Conservation (phyloP, 2,888 invertebrate species). For the Trachelus iudaicus region DNA sequence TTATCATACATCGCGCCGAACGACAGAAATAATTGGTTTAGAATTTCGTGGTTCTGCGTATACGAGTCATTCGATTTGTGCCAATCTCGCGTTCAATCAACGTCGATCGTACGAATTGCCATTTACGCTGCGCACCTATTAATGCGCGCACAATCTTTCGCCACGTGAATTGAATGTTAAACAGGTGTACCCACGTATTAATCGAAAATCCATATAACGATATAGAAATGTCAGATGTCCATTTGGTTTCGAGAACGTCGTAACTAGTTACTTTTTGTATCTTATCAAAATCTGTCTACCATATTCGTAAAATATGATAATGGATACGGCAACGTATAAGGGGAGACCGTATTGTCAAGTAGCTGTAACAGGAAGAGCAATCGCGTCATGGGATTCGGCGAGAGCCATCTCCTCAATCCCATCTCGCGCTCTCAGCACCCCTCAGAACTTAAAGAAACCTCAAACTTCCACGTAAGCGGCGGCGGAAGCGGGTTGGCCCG, state of each 20-base stretch:
- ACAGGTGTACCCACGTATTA: conserved; percentile 17
- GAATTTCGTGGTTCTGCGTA: not conserved
- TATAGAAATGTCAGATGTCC: not conserved
- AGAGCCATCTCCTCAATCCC: not conserved
- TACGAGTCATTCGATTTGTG: not conserved
- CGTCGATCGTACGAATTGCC: conserved; percentile 38
- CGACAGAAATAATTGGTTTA: not conserved
- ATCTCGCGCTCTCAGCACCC: not conserved
- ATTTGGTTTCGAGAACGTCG: not conserved
- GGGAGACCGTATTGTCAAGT: not conserved
- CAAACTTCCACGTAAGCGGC: not conserved
- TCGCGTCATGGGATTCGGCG: not conserved
- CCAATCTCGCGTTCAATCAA: conserved; percentile 31
- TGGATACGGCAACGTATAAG: not conserved
- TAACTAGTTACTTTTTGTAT: not conserved
- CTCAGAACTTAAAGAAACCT: not conserved
- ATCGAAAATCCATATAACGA: too few relatives aligned
- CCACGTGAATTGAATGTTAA: conserved; percentile 40
- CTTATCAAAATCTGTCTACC: not conserved
- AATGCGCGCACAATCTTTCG: conserved; percentile 39
- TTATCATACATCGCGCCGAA: not conserved
- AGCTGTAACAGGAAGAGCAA: not conserved
- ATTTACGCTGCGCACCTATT: conserved; percentile 35
- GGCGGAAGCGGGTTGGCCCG: not conserved
- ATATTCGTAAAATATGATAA: not conserved